phyloP scores from a whole-genome alignment of 92 coral and sea anemone species.

The Zoanthus gigantus region DNA sequence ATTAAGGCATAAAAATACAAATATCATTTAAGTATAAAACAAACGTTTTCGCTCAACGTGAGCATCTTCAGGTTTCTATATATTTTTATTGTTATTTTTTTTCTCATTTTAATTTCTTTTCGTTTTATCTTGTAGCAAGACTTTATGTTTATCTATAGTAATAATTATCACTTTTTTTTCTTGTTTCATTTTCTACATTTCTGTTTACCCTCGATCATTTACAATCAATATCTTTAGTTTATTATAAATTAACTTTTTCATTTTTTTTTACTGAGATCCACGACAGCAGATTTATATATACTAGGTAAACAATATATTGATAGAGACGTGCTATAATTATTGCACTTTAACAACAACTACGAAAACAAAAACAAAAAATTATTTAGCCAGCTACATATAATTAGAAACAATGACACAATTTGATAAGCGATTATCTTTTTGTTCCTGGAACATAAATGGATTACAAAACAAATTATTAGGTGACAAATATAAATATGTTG shows the following conservation, averaged over 20 bases:
- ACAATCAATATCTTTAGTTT: not conserved
- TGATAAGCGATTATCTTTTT: not conserved
- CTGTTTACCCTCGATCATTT: too few species aligned
- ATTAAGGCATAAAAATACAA: too few species aligned
- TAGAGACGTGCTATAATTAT: too few species aligned
- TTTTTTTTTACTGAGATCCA: not conserved
- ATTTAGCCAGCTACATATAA: too few species aligned
- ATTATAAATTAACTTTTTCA: not conserved
- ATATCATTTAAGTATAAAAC: too few species aligned
- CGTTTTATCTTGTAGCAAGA: not conserved
- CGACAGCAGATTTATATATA: not conserved
- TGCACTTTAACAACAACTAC: too few species aligned
- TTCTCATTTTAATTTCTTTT: not conserved
- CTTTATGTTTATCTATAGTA: too few species aligned
- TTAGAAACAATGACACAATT: not conserved
- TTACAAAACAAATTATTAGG: conserved; percentile 48
- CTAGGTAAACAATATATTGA: too few species aligned
- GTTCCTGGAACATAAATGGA: not conserved
- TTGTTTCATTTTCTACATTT: not conserved
- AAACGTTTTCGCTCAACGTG: too few species aligned
- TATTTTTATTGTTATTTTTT: not conserved
- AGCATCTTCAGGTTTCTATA: not conserved
- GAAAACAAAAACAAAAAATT: too few species aligned
- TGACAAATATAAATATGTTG: conserved; percentile 44
- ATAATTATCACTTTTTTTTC: not conserved